phyloP scores from a whole-genome alignment of 2,113 vertebrate genomes.

The Brienomyrus longianalis region DNA sequence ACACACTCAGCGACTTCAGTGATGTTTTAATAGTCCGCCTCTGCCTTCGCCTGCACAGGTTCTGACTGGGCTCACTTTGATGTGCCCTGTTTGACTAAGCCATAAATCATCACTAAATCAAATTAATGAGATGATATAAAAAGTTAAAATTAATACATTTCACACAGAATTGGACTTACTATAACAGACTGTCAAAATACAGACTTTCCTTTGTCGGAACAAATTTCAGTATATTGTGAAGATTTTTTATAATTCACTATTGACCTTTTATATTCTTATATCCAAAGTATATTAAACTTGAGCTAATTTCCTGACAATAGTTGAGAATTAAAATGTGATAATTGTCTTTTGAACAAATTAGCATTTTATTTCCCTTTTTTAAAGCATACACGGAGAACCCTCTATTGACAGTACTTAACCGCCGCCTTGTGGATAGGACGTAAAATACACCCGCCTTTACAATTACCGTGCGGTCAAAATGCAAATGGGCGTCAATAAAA shows the following conservation, averaged over 20 bases:
- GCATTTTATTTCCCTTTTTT: neutral
- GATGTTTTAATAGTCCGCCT: neutral
- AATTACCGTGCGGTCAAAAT: neutral
- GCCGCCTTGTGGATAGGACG: constrained; percentile 9
- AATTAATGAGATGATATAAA: neutral
- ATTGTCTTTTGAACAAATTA: constrained; percentile 1
- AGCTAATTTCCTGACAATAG: neutral
- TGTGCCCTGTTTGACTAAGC: neutral
- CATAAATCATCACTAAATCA: neutral
- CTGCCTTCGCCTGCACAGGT: neutral
- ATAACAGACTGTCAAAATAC: neutral
- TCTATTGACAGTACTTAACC: constrained; percentile 7
- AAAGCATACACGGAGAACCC: neutral
- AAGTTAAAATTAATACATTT: neutral
- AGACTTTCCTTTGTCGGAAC: neutral
- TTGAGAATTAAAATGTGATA: neutral
- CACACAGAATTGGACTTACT: neutral
- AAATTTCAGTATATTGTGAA: neutral
- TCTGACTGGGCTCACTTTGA: neutral
- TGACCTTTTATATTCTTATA: neutral
- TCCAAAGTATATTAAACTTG: neutral
- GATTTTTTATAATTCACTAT: neutral
- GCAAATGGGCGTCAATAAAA: neutral
- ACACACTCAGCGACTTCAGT: neutral
- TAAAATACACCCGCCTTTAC: neutral